Percentiles rank a stretch among this genome's conserved stretches.
Conservation (phyloP, 2,113 vertebrate genomes). For the Bubalus kerabau region DNA sequence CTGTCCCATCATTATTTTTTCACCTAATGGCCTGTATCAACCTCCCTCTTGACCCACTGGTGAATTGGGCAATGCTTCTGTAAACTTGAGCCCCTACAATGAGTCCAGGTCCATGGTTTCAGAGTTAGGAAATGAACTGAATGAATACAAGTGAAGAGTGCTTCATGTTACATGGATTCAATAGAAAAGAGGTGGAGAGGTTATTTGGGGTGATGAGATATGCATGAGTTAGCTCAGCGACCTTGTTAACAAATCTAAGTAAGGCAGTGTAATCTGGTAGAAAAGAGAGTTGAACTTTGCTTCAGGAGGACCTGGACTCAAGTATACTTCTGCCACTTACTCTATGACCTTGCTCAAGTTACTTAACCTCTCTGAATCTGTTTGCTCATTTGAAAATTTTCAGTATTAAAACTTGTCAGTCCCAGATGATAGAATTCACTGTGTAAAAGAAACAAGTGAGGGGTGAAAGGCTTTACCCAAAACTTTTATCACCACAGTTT, state of each 20-base stretch:
- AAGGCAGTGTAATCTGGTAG: not conserved
- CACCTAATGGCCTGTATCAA: not conserved
- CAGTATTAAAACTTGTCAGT: not conserved
- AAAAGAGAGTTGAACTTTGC: not conserved
- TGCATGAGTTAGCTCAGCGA: not conserved
- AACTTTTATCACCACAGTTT: conserved; percentile 10
- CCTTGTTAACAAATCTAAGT: not conserved
- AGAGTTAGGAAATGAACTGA: not conserved
- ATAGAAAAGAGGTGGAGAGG: not conserved
- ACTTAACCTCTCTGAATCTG: conserved; percentile 20
- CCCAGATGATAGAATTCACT: not conserved
- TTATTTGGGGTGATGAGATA: conserved; percentile 3
- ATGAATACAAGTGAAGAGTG: conserved; percentile 7
- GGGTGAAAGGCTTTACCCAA: not conserved
- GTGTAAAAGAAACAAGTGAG: not conserved
- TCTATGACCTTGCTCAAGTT: not conserved
- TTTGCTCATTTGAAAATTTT: conserved; percentile 34
- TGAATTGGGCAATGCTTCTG: not conserved
- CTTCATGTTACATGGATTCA: conserved; percentile 12
- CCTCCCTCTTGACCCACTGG: not conserved
- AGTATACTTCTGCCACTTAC: not conserved
- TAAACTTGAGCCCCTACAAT: not conserved
- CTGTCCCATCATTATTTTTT: not conserved
- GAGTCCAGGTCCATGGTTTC: not conserved
- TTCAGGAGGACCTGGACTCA: conserved; percentile 13